Evolutionary conservation across 2,888 invertebrate genomes (phyloP).

Genomic region (Piscicola geometra): DNA sequence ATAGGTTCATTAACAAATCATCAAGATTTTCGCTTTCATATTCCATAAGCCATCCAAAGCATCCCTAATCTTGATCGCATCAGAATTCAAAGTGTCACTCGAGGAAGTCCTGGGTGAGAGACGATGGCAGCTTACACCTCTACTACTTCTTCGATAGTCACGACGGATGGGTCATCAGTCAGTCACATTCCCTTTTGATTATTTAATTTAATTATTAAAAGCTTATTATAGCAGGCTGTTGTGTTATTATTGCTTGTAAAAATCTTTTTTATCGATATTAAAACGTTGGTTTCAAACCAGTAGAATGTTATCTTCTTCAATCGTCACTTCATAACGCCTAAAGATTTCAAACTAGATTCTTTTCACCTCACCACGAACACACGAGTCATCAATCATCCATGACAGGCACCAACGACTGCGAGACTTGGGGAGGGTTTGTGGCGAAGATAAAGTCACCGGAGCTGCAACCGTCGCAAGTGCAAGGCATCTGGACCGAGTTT

Average conservation of each 20-base stretch:
- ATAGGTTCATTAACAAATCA: no score
- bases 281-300: no score
- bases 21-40: no score
- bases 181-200: background rate
- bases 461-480: background rate
- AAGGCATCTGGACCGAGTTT: conserved; percentile 6
- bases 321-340: no score
- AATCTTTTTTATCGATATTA: no score
- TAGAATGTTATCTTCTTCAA: no score
- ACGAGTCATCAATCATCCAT: no score
- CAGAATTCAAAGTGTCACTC: conserved; percentile 17
- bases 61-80: no score
- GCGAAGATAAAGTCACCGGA: background rate
- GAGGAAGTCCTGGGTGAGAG: conserved; percentile 14
- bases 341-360: no score
- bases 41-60: conserved; percentile 5
- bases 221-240: no score
- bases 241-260: no score
- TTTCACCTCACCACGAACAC: no score
- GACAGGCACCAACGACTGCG: background rate
- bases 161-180: conserved; percentile 27
- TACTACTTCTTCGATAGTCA: conserved; percentile 31
- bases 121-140: background rate
- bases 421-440: conserved; percentile 13
- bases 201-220: background rate